A percentile compares a stretch with the other conserved stretches of the same genome.
Evolutionary conservation across 2,888 invertebrate genomes (phyloP).

Genomic region (Aromia moschata): DNA sequence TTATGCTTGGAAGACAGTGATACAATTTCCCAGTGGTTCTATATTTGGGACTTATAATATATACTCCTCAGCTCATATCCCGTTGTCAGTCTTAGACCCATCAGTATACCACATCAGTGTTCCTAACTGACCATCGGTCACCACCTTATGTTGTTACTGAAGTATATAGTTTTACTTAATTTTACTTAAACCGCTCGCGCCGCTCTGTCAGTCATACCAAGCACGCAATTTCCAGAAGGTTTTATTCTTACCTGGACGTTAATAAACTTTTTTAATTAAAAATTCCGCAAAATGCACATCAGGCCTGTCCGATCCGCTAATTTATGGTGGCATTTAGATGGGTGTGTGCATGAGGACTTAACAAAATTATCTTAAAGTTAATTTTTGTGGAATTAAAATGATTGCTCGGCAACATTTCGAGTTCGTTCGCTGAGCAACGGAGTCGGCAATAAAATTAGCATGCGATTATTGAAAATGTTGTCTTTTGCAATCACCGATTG

Average conservation of each 20-base stretch:
- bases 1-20: no score
- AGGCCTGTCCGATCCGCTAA: neutral
- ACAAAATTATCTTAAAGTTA: constrained; percentile 6
- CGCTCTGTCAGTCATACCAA: no score
- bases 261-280: constrained; percentile 6
- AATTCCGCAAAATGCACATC: constrained; percentile 8
- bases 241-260: constrained; percentile 8
- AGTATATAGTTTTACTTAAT: no score
- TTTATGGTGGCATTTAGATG: constrained; percentile 1
- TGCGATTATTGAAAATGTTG: neutral
- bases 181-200: no score
- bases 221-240: neutral
- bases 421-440: neutral
- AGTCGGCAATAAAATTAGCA: neutral
- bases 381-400: constrained; percentile 5
- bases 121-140: no score
- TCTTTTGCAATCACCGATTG: neutral
- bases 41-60: no score
- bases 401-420: neutral
- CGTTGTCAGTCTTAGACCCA: no score
- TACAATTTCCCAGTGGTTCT: no score
- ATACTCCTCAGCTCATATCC: no score
- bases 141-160: no score
- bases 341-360: neutral
- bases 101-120: no score